Evolutionary conservation across 2,888 invertebrate species (phyloP).

Genomic region (Drosophila suboccidentalis): DNA sequence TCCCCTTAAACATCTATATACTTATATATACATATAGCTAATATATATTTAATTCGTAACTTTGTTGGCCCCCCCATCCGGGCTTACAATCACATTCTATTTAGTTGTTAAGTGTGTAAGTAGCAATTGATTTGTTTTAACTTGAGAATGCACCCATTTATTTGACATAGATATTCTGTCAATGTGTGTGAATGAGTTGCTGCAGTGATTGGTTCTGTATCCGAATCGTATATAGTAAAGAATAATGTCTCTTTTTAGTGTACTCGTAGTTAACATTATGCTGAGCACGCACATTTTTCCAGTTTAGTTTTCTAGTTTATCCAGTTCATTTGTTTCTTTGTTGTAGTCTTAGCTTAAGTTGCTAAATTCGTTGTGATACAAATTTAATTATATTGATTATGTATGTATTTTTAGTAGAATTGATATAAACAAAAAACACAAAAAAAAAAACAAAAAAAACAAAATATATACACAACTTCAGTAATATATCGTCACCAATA

Average conservation of each 20-base stretch:
- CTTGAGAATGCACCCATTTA: constrained; percentile 31
- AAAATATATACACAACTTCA: constrained; percentile 72
- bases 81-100: constrained; percentile 52
- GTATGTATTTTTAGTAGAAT: constrained; percentile 78
- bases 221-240: constrained; percentile 19
- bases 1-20: constrained; percentile 3
- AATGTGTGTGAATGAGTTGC: constrained; percentile 18
- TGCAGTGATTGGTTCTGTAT: constrained; percentile 16
- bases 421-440: constrained; percentile 52
- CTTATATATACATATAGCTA: constrained; percentile 10
- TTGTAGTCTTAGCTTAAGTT: constrained; percentile 80
- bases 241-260: constrained; percentile 19
- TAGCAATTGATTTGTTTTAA: constrained; percentile 44
- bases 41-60: constrained; percentile 35
- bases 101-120: constrained; percentile 78
- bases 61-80: constrained; percentile 54
- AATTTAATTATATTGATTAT: constrained; percentile 77
- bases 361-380: constrained; percentile 80
- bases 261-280: constrained; percentile 46
- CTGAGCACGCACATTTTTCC: constrained; percentile 69
- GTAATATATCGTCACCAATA: constrained; percentile 39
- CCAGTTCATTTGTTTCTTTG: constrained; percentile 56
- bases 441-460: constrained; percentile 33
- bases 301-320: constrained; percentile 30
- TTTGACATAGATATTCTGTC: constrained; percentile 16